Base-by-base conservation (phyloP, 2,797 vertebrate species). In the Dipus sagitta region DNA sequence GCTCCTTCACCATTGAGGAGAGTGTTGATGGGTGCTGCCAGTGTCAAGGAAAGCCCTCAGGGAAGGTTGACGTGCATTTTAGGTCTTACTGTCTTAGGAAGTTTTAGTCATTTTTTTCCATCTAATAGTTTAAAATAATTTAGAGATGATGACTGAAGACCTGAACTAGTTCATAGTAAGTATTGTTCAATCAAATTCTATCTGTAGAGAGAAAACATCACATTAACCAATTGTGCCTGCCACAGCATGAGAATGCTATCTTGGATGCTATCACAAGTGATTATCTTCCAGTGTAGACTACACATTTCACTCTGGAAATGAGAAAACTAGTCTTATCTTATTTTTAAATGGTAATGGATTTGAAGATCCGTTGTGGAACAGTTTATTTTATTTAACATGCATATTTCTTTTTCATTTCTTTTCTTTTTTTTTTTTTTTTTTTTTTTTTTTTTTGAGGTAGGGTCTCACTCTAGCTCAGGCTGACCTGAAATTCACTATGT, bases 91-190 rank as follows among this genome's bases (percentile, higher is more conserved):
- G 89, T 96, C 79, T 76, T 68, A 96, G 79, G 92, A 97, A 97
- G 94, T 87, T 88, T 0, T 82, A 94, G 28, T 97, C 34, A 84
- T 95, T 13, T 86, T 87, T 96, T 97, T 94, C 79, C 18, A 87
- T 54, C 18, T 90, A 47, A 70, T 68, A 95, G 65, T 96, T 97
- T 92, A 91, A 97, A 97, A 87, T 81, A 76, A 94, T 86, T 94
- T 90, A 13, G 92, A 91, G 83, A 20, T 96, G 90, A 94, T 67
- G 91, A 67, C 95, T 96, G 94, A 32, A 96, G 30, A 92, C 89
- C 54, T 77, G 80, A 84, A 84, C n/a, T 91, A 52, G 54, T 92
- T 82, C 15, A 4, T 26, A 67, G 58, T 95, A 93, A 81, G 3
- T 96, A 34, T 89, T 95, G 17, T 75, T 92, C 82, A 92, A 84